phyloP scores from a whole-genome alignment of 2,113 vertebrate genomes.

The Pseudonaja textilis region DNA sequence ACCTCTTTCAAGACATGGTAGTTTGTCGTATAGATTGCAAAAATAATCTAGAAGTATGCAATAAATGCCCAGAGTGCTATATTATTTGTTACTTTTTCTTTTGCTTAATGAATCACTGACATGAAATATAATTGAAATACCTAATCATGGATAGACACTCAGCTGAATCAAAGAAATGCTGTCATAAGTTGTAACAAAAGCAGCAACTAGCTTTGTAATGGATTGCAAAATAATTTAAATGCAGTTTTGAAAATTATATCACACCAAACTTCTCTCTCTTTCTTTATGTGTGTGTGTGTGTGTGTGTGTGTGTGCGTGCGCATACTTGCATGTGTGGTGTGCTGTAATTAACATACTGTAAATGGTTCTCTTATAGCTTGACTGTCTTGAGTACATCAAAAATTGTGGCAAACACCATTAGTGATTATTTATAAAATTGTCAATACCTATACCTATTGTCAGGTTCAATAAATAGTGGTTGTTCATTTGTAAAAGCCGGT shows the following conservation, averaged over 20 bases:
- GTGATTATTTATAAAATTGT: background rate
- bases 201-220: background rate
- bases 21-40: background rate
- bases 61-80: background rate
- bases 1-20: background rate
- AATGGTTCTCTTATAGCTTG: background rate
- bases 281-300: background rate
- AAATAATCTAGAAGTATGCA: background rate
- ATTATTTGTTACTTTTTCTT: background rate
- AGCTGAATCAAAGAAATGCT: background rate
- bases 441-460: background rate
- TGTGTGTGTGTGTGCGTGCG: background rate
- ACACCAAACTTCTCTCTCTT: background rate
- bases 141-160: background rate
- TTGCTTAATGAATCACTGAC: background rate
- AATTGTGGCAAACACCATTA: background rate
- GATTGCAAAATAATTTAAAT: background rate
- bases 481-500: background rate
- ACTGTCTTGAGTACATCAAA: constrained; percentile 25
- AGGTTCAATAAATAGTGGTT: background rate
- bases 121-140: background rate
- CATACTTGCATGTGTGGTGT: background rate
- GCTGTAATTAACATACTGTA: background rate
- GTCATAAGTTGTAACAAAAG: background rate
- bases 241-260: background rate